phyloP scores from a whole-genome alignment of 2,888 invertebrate genomes.

The Fissipunctia ypsillon region DNA sequence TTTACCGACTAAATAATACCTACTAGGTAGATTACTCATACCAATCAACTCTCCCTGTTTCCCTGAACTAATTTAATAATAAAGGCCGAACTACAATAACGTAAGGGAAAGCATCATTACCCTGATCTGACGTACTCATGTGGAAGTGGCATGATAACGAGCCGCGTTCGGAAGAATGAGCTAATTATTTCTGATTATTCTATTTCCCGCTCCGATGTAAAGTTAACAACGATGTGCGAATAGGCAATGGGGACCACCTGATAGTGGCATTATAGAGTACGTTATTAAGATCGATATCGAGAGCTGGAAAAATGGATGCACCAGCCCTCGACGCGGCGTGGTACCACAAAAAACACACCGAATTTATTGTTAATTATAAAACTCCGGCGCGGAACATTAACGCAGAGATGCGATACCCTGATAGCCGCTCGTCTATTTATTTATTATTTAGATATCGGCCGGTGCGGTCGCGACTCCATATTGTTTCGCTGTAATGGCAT shows the following conservation, averaged over 20 bases:
- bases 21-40: slow-evolving; percentile 5
- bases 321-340: slow-evolving; percentile 76
- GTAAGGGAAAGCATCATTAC: slow-evolving; percentile 44
- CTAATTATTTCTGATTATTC: slow-evolving; percentile 83
- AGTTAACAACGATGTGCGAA: slow-evolving; percentile 65
- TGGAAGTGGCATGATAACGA: slow-evolving; percentile 65
- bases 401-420: slow-evolving; percentile 86
- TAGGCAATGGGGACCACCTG: slow-evolving; percentile 75
- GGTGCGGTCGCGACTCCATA: slow-evolving; percentile 89
- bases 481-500: slow-evolving; percentile 89
- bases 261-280: slow-evolving; percentile 65
- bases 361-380: slow-evolving; percentile 91
- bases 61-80: slow-evolving; percentile 34
- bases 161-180: slow-evolving; percentile 73
- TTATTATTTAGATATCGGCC: slow-evolving; percentile 90
- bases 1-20: neutral
- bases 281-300: slow-evolving; percentile 88
- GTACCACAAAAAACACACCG: slow-evolving; percentile 87
- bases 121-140: slow-evolving; percentile 43
- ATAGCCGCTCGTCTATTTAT: slow-evolving; percentile 88
- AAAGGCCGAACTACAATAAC: slow-evolving; percentile 34
- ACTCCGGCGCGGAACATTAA: slow-evolving; percentile 88
- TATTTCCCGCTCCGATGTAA: slow-evolving; percentile 54
- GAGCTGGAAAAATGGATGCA: slow-evolving; percentile 85
- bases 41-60: slow-evolving; percentile 26